Evolutionary conservation across 2,888 invertebrate genomes (phyloP).

Genomic region (Branchellion lobata): DNA sequence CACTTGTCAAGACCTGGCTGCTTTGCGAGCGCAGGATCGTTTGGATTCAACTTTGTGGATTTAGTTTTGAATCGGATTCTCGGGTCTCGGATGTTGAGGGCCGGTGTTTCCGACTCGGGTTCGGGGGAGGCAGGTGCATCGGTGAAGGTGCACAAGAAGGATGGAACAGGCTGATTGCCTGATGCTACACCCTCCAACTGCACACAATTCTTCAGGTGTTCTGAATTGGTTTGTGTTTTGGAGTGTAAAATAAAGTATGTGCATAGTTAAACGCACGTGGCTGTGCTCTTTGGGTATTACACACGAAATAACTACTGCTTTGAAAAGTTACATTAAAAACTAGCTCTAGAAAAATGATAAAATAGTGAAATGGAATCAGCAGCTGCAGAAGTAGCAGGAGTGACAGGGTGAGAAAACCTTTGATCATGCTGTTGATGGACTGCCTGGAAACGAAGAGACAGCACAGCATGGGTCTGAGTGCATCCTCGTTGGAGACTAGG

Average conservation of each 20-base stretch:
- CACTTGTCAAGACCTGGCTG: neutral
- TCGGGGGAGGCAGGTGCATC: conserved; percentile 39
- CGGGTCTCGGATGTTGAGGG: conserved; percentile 33
- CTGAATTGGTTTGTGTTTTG: neutral
- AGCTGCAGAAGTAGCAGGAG: too few relatives aligned
- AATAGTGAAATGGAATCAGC: neutral
- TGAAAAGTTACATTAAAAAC: too few relatives aligned
- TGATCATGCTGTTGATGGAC: conserved; percentile 6
- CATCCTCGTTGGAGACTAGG: neutral
- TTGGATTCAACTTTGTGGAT: conserved; percentile 16
- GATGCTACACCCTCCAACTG: neutral
- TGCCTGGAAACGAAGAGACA: conserved; percentile 12
- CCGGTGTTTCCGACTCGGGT: neutral
- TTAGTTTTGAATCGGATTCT: conserved; percentile 33
- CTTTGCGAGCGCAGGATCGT: neutral
- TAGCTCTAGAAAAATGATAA: neutral
- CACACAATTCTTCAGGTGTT: neutral
- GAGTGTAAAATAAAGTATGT: too few relatives aligned
- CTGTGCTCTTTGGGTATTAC: too few relatives aligned
- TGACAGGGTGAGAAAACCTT: neutral
- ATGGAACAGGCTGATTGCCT: neutral
- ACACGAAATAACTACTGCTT: too few relatives aligned
- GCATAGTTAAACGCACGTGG: too few relatives aligned
- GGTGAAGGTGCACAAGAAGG: conserved; percentile 12
- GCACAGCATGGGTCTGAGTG: conserved; percentile 1